Base-by-base conservation (phyloP, 2,888 invertebrate species). In the Plagiodera versicolora region DNA sequence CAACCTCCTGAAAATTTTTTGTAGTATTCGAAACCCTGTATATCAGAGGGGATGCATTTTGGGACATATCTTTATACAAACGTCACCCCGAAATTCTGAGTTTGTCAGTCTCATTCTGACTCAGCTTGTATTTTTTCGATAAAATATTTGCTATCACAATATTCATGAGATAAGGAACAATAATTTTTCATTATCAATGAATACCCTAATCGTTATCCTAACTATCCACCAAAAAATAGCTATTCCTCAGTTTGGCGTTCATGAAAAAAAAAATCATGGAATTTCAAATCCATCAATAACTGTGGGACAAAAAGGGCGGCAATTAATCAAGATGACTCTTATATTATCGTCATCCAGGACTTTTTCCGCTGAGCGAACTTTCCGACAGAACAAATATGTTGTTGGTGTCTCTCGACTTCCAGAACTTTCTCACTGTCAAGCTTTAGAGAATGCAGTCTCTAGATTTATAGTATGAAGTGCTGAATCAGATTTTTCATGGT, bases 401-500 rank as follows among this genome's bases (percentile, higher is more conserved):
- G 32, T 32, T 32, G 32, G 32, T 32, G 11, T 32, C 32, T 17
- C 39, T 17, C 52, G 18, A 16, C 46, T 62, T 50, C 24, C 19
- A 20, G 45, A 62, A 58, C 30, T 65, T 59, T 63, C 58, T 63
- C 59, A 59, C 60, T 61, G 65, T 65, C 63, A 62, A 39, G 51
- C 47, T 56, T 54, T 39, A 45, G 52, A 55, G 44, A 54, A 55
- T 56, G 24, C 6, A 60, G 56, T 47, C 54, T 45, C 48, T 51
- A 61, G 60, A 65, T 65, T 65, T 65, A 65, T 65, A 61, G 59
- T 28, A 45, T 58, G 39, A 65, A 61, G 59, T 58, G 56, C 61
- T 61, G 58, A 61, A 58, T 65, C 57, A 51, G 57, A 28, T 58
- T 56, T 60, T 51, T 56, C 60, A 55, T 18, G 47, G 44, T 30